phyloP scores from a whole-genome alignment of 2,888 invertebrate species.

The Leptinotarsa haldemani region DNA sequence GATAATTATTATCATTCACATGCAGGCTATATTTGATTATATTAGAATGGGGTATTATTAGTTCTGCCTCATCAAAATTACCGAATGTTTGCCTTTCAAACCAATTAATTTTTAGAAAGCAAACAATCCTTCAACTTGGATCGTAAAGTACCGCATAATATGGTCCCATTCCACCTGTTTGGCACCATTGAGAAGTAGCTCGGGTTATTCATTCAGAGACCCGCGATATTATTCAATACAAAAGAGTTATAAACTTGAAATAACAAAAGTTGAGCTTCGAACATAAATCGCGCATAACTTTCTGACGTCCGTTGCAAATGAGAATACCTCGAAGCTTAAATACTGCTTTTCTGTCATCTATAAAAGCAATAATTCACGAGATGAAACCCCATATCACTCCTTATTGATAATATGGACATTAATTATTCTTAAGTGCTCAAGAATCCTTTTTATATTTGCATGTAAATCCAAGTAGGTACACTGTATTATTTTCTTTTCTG shows the following conservation, averaged over 20 bases:
- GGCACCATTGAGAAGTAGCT: neutral
- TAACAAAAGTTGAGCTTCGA: slow-evolving; percentile 24
- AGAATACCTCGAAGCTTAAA: slow-evolving; percentile 36
- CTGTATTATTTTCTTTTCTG: slow-evolving; percentile 35
- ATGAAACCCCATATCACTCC: slow-evolving; percentile 36
- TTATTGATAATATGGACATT: slow-evolving; percentile 39
- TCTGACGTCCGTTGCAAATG: slow-evolving; percentile 32
- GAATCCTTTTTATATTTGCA: slow-evolving; percentile 36
- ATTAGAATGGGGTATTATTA: neutral
- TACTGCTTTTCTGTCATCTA: slow-evolving; percentile 38
- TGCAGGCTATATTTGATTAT: too few species aligned
- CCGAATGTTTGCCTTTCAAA: neutral
- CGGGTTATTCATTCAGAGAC: too few species aligned
- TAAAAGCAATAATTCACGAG: slow-evolving; percentile 41
- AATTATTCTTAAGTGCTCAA: slow-evolving; percentile 40
- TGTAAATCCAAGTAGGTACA: slow-evolving; percentile 31
- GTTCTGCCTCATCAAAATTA: neutral
- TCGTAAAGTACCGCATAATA: too few species aligned
- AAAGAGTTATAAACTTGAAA: neutral
- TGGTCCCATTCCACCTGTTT: neutral
- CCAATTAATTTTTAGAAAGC: neutral
- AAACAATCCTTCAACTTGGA: too few species aligned
- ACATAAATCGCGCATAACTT: slow-evolving; percentile 35
- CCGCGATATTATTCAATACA: neutral
- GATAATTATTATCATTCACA: too few species aligned